phyloP scores from a whole-genome alignment of 2,113 vertebrate species.

The Holacanthus passer region DNA sequence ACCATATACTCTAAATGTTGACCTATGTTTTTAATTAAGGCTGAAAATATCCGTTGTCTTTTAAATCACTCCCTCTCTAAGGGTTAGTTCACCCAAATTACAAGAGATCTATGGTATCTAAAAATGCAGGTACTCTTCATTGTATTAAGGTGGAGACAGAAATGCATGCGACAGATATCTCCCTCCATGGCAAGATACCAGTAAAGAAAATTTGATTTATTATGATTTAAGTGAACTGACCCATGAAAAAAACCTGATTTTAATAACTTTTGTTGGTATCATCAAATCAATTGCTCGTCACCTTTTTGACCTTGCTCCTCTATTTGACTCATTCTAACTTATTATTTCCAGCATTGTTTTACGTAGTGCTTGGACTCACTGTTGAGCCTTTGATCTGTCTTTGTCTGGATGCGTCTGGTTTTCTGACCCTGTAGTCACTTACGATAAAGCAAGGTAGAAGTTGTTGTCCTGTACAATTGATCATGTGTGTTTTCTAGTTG shows the following conservation, averaged over 20 bases:
- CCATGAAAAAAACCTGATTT: not conserved
- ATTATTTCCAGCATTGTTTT: not conserved
- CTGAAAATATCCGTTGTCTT: too few species aligned
- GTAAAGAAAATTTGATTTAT: not conserved
- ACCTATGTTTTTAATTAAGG: too few species aligned
- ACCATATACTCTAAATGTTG: too few species aligned
- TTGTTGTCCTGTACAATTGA: not conserved
- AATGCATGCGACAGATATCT: too few species aligned
- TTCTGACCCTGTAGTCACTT: not conserved
- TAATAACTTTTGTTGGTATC: not conserved
- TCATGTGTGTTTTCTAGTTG: slow-evolving; percentile 72
- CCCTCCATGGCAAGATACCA: not conserved
- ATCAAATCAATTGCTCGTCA: not conserved
- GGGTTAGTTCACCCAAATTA: too few species aligned
- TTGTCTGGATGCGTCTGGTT: not conserved
- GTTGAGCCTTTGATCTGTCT: not conserved
- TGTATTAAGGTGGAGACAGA: too few species aligned
- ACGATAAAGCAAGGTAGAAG: not conserved
- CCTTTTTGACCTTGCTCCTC: not conserved
- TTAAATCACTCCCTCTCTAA: too few species aligned
- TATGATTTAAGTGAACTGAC: not conserved
- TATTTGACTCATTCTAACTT: not conserved
- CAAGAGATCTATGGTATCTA: too few species aligned
- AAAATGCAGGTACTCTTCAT: too few species aligned
- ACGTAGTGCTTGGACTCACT: not conserved